Percentiles rank a stretch among this genome's conserved stretches.
Conservation (phyloP, 1,140 invertebrate genomes). For the Micrasema longulum region DNA sequence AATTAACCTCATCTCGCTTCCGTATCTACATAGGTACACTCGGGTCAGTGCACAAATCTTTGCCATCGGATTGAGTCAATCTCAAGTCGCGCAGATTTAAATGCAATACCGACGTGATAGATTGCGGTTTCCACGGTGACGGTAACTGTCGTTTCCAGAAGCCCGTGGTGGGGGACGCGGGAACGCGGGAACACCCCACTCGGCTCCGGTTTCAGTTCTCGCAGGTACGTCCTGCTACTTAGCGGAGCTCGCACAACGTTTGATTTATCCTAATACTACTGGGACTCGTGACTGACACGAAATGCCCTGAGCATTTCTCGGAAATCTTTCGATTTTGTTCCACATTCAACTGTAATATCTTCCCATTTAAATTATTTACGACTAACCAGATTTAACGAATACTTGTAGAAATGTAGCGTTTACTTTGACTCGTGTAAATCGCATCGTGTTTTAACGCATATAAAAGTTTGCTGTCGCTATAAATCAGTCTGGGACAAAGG, state of each 20-base stretch:
- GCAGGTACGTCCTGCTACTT: too few species aligned
- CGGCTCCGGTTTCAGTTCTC: conserved; percentile 3
- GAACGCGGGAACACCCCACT: not conserved
- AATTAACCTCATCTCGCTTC: not conserved
- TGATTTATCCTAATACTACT: too few species aligned
- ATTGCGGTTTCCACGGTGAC: not conserved
- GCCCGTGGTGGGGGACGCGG: not conserved
- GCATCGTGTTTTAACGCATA: conserved; percentile 19
- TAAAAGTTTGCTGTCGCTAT: conserved; percentile 36
- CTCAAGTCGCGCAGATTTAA: not conserved
- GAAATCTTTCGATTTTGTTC: too few species aligned
- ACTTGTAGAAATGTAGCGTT: too few species aligned
- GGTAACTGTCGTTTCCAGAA: not conserved
- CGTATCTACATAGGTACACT: not conserved
- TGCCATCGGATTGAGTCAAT: conserved; percentile 1
- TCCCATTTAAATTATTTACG: too few species aligned
- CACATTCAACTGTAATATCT: too few species aligned
- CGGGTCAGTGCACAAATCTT: too few species aligned
- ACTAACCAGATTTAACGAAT: too few species aligned
- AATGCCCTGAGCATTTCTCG: too few species aligned
- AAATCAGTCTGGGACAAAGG: conserved; percentile 32
- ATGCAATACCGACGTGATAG: conserved; percentile 14
- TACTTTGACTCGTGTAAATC: too few species aligned
- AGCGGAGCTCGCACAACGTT: too few species aligned
- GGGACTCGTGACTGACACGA: too few species aligned